A percentile compares a stretch with the other conserved stretches of the same genome.
phyloP scores from a whole-genome alignment of 2,888 invertebrate species.

The Agrotis clavis region DNA sequence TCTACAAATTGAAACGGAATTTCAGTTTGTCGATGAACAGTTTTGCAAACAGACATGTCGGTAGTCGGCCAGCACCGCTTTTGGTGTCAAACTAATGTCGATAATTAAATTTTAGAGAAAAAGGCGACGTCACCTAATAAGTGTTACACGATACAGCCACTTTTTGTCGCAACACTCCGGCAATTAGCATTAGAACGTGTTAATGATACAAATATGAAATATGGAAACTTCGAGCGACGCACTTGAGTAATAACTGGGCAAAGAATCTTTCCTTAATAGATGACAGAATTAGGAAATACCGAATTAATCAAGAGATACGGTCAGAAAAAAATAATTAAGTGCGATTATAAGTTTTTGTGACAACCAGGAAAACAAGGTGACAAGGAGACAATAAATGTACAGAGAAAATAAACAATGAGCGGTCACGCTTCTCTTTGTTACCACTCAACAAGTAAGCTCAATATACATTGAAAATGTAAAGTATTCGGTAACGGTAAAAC shows the following conservation, averaged over 20 bases:
- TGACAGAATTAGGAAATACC: conserved; percentile 48
- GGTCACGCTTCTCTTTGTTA: conserved; percentile 80
- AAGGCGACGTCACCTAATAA: conserved; percentile 84
- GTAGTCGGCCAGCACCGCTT: conserved; percentile 71
- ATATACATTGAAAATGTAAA: conserved; percentile 82
- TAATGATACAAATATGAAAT: conserved; percentile 86
- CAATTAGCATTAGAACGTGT: conserved; percentile 88
- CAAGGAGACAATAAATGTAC: conserved; percentile 58
- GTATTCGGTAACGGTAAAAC: conserved; percentile 84
- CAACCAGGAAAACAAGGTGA: conserved; percentile 56
- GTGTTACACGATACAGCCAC: conserved; percentile 84
- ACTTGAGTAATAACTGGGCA: conserved; percentile 64
- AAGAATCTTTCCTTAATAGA: conserved; percentile 36
- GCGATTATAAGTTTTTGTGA: conserved; percentile 59
- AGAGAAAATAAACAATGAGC: conserved; percentile 79
- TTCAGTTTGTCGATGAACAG: conserved; percentile 77
- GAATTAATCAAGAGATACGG: conserved; percentile 31
- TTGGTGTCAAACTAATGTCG: conserved; percentile 86
- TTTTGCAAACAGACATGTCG: conserved; percentile 79
- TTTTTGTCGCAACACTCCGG: conserved; percentile 80
- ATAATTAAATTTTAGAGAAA: conserved; percentile 89
- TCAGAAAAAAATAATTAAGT: conserved; percentile 43
- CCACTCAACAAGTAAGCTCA: conserved; percentile 73
- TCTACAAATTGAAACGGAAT: conserved; percentile 83
- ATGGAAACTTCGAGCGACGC: conserved; percentile 76